These are phyloP conservation scores for Apamea epomidion DNA, from an alignment of 2,888 invertebrate species.

Conservation along the genomic window DNA sequence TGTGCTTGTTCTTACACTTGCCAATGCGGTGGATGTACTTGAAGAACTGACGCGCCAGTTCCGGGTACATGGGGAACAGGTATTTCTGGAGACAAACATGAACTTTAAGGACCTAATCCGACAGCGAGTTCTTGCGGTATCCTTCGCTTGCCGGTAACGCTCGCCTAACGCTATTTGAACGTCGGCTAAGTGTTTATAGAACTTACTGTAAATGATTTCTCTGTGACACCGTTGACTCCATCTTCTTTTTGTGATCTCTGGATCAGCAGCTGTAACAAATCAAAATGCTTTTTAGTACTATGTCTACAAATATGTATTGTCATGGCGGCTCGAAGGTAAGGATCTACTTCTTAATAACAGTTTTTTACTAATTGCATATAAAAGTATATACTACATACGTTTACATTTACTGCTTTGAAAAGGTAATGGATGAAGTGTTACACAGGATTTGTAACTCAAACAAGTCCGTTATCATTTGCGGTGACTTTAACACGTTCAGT, in stretches of 20 bases:
- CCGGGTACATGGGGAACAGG: conserved; percentile 94
- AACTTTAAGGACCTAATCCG: neutral
- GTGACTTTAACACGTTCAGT: too few relatives aligned
- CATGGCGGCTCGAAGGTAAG: neutral
- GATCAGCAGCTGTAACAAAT: conserved; percentile 91
- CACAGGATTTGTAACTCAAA: too few relatives aligned
- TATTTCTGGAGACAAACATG: conserved; percentile 89
- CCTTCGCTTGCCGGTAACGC: neutral
- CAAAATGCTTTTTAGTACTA: conserved; percentile 8
- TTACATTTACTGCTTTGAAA: too few relatives aligned
- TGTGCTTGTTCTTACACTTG: conserved; percentile 91
- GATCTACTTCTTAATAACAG: neutral
- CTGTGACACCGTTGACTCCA: conserved; percentile 93
- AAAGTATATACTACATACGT: too few relatives aligned
- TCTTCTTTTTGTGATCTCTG: conserved; percentile 93
- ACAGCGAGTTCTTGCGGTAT: neutral
- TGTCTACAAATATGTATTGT: neutral
- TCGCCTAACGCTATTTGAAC: neutral
- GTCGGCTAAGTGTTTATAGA: neutral
- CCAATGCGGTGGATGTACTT: conserved; percentile 91
- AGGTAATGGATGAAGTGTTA: too few relatives aligned
- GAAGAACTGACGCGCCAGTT: conserved; percentile 93
- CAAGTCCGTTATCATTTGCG: too few relatives aligned
- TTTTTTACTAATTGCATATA: too few relatives aligned
- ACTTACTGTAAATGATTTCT: conserved; percentile 92